Conservation (phyloP, 1,140 invertebrate genomes). For the Nasonia giraulti region DNA sequence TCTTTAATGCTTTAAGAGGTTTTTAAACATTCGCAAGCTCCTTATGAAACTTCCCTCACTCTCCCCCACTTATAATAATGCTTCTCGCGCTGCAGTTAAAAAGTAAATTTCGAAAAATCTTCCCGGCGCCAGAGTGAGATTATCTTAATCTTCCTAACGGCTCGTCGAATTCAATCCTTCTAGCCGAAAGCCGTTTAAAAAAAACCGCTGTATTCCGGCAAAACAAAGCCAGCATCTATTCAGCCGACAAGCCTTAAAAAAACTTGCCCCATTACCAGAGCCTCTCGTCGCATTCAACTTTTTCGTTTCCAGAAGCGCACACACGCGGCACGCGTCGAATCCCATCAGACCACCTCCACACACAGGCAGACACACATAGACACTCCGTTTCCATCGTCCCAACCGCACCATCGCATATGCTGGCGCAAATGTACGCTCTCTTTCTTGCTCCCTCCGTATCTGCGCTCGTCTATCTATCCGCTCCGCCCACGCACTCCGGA, state of each 20-base stretch:
- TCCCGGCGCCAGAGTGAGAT: not conserved
- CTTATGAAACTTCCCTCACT: not conserved
- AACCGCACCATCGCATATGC: not conserved
- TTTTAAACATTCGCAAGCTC: conserved; percentile 17
- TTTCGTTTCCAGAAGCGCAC: conserved; percentile 16
- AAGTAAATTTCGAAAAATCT: not conserved
- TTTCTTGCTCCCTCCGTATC: conserved; percentile 51
- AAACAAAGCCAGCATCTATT: not conserved
- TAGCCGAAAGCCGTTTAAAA: not conserved
- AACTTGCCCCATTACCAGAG: not conserved
- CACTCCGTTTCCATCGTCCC: conserved; percentile 42
- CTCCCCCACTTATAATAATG: not conserved
- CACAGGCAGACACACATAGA: conserved; percentile 34
- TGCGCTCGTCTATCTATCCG: conserved; percentile 21
- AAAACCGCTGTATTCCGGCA: not conserved
- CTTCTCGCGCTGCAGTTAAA: no score
- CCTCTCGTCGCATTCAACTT: not conserved
- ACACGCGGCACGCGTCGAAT: conserved; percentile 53
- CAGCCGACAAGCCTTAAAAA: not conserved
- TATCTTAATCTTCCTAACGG: not conserved
- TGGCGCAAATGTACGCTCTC: conserved; percentile 31
- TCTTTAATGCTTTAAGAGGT: conserved; percentile 18
- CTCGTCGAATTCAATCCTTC: not conserved
- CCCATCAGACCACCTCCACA: conserved; percentile 55
- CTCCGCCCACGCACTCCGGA: not conserved